Evolutionary conservation across 2,797 vertebrate genomes (phyloP).

Genomic region (Stomatorhinus walkeri): DNA sequence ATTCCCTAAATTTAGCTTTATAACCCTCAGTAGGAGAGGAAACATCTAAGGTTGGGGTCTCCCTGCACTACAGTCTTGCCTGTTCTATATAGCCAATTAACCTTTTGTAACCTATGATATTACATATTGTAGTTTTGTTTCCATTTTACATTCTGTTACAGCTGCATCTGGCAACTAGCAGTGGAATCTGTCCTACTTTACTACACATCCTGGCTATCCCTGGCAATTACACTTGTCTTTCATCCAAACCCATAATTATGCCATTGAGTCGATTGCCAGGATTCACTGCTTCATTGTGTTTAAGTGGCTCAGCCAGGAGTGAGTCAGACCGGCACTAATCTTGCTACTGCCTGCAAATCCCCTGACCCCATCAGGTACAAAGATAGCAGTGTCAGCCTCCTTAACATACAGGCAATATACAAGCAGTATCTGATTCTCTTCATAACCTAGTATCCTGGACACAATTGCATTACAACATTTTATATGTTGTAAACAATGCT

Average conservation of each 20-base stretch:
- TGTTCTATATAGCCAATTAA: neutral
- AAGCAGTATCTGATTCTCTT: neutral
- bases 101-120: neutral
- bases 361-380: neutral
- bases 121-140: neutral
- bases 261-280: conserved; percentile 15
- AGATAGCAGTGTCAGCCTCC: neutral
- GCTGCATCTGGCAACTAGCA: neutral
- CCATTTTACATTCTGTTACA: neutral
- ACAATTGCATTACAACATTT: neutral
- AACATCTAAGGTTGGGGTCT: neutral
- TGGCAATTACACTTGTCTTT: neutral
- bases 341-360: neutral
- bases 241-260: conserved; percentile 12
- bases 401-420: neutral
- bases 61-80: neutral
- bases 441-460: neutral
- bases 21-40: neutral
- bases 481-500: neutral
- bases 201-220: neutral
- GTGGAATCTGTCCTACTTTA: neutral
- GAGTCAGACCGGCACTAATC: neutral
- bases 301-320: neutral
- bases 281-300: neutral
- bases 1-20: neutral